Evolutionary conservation across 2,888 invertebrate genomes (phyloP).

Genomic region (Agapostemon virescens): DNA sequence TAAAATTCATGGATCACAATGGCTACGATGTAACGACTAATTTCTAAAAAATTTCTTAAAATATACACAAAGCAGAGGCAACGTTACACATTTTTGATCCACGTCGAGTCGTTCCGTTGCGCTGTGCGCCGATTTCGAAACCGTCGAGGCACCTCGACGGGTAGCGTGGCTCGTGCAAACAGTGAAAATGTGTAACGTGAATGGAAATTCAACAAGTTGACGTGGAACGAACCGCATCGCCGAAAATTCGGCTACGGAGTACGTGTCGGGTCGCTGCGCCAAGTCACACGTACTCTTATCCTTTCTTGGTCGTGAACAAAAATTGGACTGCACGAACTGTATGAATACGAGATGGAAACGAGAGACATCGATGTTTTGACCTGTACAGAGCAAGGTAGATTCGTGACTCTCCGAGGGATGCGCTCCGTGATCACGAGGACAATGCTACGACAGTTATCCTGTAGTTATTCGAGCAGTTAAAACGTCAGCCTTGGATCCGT

Average conservation of each 20-base stretch:
- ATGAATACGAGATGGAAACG: background rate
- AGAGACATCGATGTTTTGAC: background rate
- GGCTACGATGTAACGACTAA: no score
- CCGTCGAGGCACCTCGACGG: background rate
- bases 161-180: conserved; percentile 27
- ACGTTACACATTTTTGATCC: no score
- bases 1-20: no score
- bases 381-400: no score
- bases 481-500: no score
- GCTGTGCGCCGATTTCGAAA: conserved; percentile 1
- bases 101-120: no score
- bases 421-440: no score
- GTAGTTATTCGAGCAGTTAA: no score
- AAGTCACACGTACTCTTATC: background rate
- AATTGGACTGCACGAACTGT: background rate
- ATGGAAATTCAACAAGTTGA: conserved; percentile 18
- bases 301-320: background rate
- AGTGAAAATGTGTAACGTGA: background rate
- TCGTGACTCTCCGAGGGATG: no score
- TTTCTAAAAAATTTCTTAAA: no score
- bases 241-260: background rate
- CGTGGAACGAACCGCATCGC: background rate
- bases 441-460: no score
- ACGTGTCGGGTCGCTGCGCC: background rate
- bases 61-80: no score